Percentiles rank a stretch among this genome's conserved stretches.
phyloP scores from a whole-genome alignment of 2,113 vertebrate genomes.

The Nanger granti region DNA sequence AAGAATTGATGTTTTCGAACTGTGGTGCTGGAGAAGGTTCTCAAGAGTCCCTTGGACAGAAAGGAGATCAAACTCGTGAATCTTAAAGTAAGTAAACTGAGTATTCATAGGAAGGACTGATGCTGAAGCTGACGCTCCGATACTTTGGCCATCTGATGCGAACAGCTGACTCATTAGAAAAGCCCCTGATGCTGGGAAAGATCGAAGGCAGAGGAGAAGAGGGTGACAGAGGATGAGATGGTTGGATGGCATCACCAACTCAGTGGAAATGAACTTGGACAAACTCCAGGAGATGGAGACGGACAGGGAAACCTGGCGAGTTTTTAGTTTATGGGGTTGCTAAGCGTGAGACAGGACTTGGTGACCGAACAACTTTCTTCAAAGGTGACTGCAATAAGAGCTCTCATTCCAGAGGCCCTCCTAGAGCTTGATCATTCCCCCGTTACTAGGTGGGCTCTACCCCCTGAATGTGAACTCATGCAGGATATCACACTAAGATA shows the following conservation, averaged over 20 bases:
- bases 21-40: neutral
- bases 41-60: neutral
- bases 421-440: no score
- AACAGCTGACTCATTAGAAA: neutral
- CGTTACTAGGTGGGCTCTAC: no score
- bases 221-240: neutral
- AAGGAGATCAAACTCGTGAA: neutral
- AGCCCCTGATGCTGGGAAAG: neutral
- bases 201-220: neutral
- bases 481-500: neutral
- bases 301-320: neutral
- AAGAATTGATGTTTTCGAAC: neutral
- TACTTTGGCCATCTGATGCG: neutral
- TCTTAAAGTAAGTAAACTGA: neutral
- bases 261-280: neutral
- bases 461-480: neutral
- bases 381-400: accelerated
- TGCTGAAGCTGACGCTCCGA: neutral
- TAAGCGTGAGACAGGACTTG: neutral
- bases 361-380: neutral
- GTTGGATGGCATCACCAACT: neutral
- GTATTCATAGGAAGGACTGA: neutral
- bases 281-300: neutral
- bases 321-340: neutral
- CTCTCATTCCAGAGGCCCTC: neutral